phyloP scores from a whole-genome alignment of 2,888 invertebrate species.

The Trichogramma dendrolimi region DNA sequence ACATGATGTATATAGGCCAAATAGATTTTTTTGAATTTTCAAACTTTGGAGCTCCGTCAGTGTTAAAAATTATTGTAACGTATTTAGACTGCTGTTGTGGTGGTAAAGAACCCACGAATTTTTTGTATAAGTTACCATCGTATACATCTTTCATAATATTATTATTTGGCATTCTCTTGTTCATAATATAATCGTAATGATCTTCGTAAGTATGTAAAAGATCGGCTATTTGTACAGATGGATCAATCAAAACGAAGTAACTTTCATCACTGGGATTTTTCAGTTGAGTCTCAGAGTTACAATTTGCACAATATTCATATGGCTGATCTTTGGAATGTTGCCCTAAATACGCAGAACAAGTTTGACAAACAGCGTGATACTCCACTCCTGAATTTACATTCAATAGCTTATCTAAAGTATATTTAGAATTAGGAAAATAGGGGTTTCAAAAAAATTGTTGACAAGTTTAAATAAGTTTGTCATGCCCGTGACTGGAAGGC shows the following conservation, averaged over 20 bases:
- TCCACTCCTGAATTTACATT: no score
- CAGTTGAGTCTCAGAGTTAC: no score
- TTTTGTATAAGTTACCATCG: background rate
- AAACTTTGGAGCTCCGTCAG: slow-evolving; percentile 6
- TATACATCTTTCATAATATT: slow-evolving; percentile 10
- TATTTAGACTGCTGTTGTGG: background rate
- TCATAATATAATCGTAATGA: slow-evolving; percentile 9
- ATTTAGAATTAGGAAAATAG: slow-evolving; percentile 1
- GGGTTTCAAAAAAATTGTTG: background rate
- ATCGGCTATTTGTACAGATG: background rate
- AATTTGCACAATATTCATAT: no score
- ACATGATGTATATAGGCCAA: slow-evolving; percentile 4
- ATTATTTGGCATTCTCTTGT: background rate
- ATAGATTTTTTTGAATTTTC: slow-evolving; percentile 5
- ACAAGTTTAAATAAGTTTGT: slow-evolving; percentile 7
- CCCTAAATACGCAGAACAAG: no score
- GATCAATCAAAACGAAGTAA: slow-evolving; percentile 5
- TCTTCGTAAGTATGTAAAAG: slow-evolving; percentile 7
- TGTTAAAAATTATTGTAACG: slow-evolving; percentile 6
- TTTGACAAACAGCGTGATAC: no score
- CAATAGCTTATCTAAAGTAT: slow-evolving; percentile 3
- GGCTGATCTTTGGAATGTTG: no score
- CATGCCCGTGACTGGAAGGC: background rate
- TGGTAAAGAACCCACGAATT: slow-evolving; percentile 5
- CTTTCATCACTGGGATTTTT: background rate